These are phyloP conservation scores for Lipophrys pholis DNA, from an alignment of 2,113 vertebrate genomes.

Conservation along the genomic window DNA sequence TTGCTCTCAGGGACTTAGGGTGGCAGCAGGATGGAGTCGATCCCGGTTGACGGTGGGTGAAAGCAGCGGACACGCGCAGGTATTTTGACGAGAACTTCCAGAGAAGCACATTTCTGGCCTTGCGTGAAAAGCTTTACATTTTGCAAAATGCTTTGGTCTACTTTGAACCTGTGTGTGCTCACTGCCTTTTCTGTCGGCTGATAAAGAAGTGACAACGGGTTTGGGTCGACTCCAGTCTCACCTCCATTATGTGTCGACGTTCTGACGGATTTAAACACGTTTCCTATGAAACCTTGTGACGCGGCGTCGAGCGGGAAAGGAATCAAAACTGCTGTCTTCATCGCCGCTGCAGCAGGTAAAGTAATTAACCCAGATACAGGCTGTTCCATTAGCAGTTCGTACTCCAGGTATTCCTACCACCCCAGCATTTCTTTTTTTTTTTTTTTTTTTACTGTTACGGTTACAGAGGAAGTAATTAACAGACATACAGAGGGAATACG, in stretches of 20 bases:
- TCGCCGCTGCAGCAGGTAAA: conserved; percentile 40
- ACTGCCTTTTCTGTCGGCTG: conserved; percentile 6
- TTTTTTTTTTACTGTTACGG: conserved; percentile 25
- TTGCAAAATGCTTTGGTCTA: no score
- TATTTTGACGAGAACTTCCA: no score
- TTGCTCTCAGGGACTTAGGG: no score
- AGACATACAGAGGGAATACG: conserved; percentile 73
- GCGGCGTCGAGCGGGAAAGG: conserved; percentile 2
- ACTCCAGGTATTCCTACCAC: conserved; percentile 60
- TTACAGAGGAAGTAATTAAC: conserved; percentile 78
- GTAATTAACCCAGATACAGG: conserved; percentile 75
- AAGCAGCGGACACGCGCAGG: no score
- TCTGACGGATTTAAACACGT: no score
- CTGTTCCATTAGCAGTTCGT: conserved; percentile 53
- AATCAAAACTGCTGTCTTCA: background rate
- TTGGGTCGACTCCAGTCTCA: no score
- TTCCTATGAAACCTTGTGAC: conserved; percentile 2
- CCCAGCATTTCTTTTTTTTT: background rate
- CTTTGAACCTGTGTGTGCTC: background rate
- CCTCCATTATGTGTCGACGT: no score
- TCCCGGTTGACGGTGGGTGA: no score
- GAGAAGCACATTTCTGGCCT: no score
- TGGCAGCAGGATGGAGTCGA: no score
- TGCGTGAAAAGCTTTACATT: no score
- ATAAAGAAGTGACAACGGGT: no score